phyloP scores from a whole-genome alignment of 2,113 vertebrate species.

The Origma solitaria region DNA sequence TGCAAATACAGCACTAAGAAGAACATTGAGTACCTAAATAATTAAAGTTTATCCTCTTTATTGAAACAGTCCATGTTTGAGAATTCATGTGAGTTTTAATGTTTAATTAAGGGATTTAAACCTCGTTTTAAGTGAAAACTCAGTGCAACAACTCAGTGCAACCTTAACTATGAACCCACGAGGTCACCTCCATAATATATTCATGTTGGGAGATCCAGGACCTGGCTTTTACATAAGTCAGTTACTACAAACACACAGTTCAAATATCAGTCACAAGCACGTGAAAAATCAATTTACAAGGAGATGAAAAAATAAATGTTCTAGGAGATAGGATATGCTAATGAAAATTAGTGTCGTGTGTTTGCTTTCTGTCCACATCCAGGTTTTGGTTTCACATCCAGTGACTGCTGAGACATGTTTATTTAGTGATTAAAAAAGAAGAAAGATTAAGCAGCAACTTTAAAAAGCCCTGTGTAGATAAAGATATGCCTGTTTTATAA shows the following conservation, averaged over 20 bases:
- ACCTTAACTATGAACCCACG: neutral
- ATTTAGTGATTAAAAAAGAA: constrained; percentile 47
- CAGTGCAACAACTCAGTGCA: constrained; percentile 27
- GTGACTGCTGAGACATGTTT: constrained; percentile 22
- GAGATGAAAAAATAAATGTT: constrained; percentile 64
- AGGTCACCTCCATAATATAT: constrained; percentile 48
- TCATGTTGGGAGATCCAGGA: constrained; percentile 34
- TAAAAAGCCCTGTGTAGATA: constrained; percentile 39
- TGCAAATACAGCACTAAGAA: constrained; percentile 28
- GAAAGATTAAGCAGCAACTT: constrained; percentile 50
- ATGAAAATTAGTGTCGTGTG: constrained; percentile 50
- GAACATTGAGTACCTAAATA: constrained; percentile 44
- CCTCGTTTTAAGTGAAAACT: constrained; percentile 44
- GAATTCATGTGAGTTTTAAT: constrained; percentile 31
- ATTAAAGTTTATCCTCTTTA: constrained; percentile 60
- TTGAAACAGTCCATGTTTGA: constrained; percentile 55
- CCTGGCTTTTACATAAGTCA: constrained; percentile 49
- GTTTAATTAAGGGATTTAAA: constrained; percentile 67
- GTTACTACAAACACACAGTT: constrained; percentile 60
- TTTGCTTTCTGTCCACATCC: constrained; percentile 49
- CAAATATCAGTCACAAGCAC: constrained; percentile 52
- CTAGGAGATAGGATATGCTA: constrained; percentile 49
- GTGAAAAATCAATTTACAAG: constrained; percentile 61
- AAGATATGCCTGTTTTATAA: constrained; percentile 20
- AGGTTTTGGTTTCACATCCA: constrained; percentile 48